Evolutionary conservation across 2,113 vertebrate species (phyloP).

Genomic region (Hippocampus barbouri): DNA sequence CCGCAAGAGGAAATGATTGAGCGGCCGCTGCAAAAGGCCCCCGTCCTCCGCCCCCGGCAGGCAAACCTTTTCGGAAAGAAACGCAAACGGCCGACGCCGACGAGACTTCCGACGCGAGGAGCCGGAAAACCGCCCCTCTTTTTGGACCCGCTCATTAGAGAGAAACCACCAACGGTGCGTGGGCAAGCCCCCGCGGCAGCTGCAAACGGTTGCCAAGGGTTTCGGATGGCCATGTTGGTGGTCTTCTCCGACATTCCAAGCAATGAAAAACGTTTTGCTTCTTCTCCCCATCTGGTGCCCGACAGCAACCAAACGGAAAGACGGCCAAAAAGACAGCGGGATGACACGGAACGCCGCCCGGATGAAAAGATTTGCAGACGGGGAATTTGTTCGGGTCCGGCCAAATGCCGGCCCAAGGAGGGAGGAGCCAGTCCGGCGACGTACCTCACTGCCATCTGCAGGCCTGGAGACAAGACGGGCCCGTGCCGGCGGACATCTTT

Average conservation of each 20-base stretch:
- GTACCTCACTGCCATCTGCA: not conserved
- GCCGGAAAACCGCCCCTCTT: not conserved
- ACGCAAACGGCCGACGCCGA: not conserved
- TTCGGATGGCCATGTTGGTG: not conserved
- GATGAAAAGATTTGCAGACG: not conserved
- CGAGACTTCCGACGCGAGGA: not conserved
- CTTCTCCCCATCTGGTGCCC: not conserved
- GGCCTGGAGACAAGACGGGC: not conserved
- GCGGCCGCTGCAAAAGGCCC: conserved; percentile 25
- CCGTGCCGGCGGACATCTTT: not conserved
- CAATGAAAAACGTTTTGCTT: not conserved
- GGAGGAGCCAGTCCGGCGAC: not conserved
- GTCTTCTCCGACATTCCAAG: not conserved
- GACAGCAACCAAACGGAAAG: not conserved
- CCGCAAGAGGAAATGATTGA: conserved; percentile 51
- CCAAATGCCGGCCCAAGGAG: not conserved
- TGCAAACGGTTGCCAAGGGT: not conserved
- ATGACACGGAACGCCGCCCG: not conserved
- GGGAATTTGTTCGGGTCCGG: not conserved
- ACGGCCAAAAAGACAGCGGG: not conserved
- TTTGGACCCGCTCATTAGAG: not conserved
- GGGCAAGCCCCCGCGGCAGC: not conserved
- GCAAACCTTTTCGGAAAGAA: not conserved
- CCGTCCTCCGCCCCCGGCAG: too few species aligned
- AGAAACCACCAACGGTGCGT: not conserved